These are phyloP conservation scores for Papilio helenus DNA, from an alignment of 1,140 invertebrate species.

Conservation along the genomic window DNA sequence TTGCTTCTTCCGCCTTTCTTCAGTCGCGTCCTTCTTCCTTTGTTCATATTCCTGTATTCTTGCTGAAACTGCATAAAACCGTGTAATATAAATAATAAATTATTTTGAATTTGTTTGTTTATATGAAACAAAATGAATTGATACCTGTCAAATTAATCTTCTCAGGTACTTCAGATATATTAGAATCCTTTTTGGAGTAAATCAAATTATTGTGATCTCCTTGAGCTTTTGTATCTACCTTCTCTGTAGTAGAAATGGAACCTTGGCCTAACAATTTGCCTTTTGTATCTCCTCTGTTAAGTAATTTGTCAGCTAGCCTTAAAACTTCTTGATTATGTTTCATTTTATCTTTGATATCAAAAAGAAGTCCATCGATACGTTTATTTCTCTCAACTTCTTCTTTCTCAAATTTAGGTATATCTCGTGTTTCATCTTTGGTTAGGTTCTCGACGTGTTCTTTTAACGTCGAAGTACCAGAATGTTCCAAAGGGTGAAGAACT, in stretches of 20 bases:
- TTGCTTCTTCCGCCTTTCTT: constrained; percentile 55
- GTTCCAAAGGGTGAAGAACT: constrained; percentile 65
- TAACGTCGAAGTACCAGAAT: constrained; percentile 26
- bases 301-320: constrained; percentile 70
- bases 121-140: background rate
- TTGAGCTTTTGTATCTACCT: constrained; percentile 60
- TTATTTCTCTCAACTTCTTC: constrained; percentile 63
- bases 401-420: constrained; percentile 49
- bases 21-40: constrained; percentile 53
- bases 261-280: constrained; percentile 46
- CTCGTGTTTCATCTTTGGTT: constrained; percentile 29
- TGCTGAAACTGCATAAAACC: constrained; percentile 11
- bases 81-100: background rate
- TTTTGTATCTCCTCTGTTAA: constrained; percentile 62
- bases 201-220: constrained; percentile 53
- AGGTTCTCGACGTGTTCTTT: constrained; percentile 28
- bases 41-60: constrained; percentile 44
- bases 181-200: background rate
- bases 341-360: constrained; percentile 75
- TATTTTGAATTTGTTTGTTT: background rate
- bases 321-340: constrained; percentile 77
- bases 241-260: constrained; percentile 43
- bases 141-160: constrained; percentile 15
- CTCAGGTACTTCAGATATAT: constrained; percentile 28
- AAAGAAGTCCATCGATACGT: constrained; percentile 66